Evolutionary conservation across 2,888 invertebrate genomes (phyloP), one percentile per base, ranked within the genome.

Genomic region (Acrobasis consociella): DNA sequence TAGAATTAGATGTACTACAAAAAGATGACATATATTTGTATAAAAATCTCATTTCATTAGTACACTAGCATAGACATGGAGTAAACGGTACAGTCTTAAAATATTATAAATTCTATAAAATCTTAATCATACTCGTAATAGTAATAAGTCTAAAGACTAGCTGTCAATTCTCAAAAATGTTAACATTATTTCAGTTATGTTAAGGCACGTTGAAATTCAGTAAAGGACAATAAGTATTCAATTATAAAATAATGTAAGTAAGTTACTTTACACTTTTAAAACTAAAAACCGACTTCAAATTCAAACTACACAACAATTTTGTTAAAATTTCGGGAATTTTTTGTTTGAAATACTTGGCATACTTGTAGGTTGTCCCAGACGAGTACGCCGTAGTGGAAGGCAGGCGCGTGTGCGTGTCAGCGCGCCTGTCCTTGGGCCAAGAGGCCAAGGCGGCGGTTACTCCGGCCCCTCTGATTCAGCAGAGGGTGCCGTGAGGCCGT

Each of bases 131-230:
- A 31, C 37, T 37, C 53, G n/a, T 38, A n/a, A 37, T 15, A 10
- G 8, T 13, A 31, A 11, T 22, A 37, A 11, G 9, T 49, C 15
- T 49, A 39, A 51, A 60, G 67, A 69, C 69, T 69, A 71, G 71
- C 59, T 64, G 63, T 66, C 62, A 58, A 68, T 66, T 69, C 69
- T 67, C 56, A 64, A 65, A 46, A 55, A 64, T 51, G 52, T 39
- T 56, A 42, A 38, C 62, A 66, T 64, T 46, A 53, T n/a, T 39
- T 53, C 13, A 60, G 63, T 64, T 50, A 55, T 55, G 13, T 50
- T 50, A 68, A 70, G 68, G 68, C 68, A 68, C 68, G 63, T 65
- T 15, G 10, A 55, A 55, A 39, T 55, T 55, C 55, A 55, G 16
- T 55, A 55, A 38, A 39, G 16, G 37, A 16, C 15, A 9, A 0